Evolutionary conservation across 2,797 vertebrate genomes (phyloP), one percentile per base, ranked within the genome.

Genomic region (Urophycis tenuis): DNA sequence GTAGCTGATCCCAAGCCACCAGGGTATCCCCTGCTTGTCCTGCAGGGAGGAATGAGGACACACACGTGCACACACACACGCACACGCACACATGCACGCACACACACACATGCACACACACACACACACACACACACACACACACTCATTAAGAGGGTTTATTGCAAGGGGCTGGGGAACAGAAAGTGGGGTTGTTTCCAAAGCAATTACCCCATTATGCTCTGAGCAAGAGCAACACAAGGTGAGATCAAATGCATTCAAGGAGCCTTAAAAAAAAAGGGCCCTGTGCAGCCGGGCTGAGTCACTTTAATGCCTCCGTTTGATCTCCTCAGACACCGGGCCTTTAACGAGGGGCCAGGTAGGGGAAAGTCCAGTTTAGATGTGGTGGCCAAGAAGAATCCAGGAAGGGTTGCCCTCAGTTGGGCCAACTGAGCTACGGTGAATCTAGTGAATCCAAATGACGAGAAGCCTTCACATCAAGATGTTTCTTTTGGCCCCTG

Each of bases 1-100:
- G 90, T 95, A 98, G 90, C 97, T 95, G 87, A 98, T 95, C 83
- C 97, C 97, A 86, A 99, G 92, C 97, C 97, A 99, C 97, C 97
- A 99, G 0, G 97, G 97, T 84, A 99, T 93, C 83, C 95, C 96
- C 89, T 98, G 96, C 89, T 99, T 99, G 92, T 99, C 97, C 97
- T 99, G 91, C 80, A 91, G 90, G 86, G 88, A 33, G 81, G 76
- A 88, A 4, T 39, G 74, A 49, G 45, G 78, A 82, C 87, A 74
- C 72, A 31, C 87, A 90, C 72, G 76, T 77, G 79, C 15, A 71
- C 39, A 49, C 78, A 86, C 82, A 83, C 86, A 39, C 72, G 45
- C 87, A 90, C 70, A 71, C 70, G 33, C 70, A 71, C 70, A 71
- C 70, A 83, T 87, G 41, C 72, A 29, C 87, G 90, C 71, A 77